Percentiles rank a stretch among this genome's conserved stretches.
These are phyloP conservation scores for Procavia capensis DNA, from an alignment of 2,113 vertebrate species.

Conservation along the genomic window DNA sequence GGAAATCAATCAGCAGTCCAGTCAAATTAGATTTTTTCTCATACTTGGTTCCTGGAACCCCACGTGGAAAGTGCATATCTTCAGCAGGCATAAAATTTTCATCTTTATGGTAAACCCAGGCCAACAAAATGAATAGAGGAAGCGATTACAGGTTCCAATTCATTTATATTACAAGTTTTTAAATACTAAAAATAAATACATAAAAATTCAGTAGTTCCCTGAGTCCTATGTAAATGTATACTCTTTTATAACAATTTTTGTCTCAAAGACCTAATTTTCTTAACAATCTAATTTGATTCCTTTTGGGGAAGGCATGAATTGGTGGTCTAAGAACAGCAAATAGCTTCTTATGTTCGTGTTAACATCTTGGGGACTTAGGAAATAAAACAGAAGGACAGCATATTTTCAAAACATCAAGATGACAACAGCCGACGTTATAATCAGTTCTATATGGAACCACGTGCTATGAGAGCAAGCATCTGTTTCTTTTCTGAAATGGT, in stretches of 20 bases:
- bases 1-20: slow-evolving; percentile 66
- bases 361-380: neutral
- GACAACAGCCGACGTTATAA: neutral
- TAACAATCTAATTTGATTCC: neutral
- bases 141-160: neutral
- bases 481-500: neutral
- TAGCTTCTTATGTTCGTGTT: neutral
- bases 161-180: neutral
- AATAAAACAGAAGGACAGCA: neutral
- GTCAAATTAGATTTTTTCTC: slow-evolving; percentile 52
- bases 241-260: neutral
- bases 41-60: neutral
- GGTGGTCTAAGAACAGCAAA: slow-evolving; percentile 40
- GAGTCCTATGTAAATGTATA: neutral
- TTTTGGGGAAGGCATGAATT: neutral
- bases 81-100: slow-evolving; percentile 2
- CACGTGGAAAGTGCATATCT: slow-evolving; percentile 7
- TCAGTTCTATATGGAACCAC: neutral
- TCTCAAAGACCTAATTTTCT: neutral
- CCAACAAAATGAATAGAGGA: slow-evolving; percentile 24
- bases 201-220: neutral
- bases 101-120: neutral
- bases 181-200: neutral
- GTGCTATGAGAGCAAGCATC: neutral
- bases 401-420: neutral